Evolutionary conservation across 2,888 invertebrate species (phyloP).

Genomic region (Schizotus pectinicornis): DNA sequence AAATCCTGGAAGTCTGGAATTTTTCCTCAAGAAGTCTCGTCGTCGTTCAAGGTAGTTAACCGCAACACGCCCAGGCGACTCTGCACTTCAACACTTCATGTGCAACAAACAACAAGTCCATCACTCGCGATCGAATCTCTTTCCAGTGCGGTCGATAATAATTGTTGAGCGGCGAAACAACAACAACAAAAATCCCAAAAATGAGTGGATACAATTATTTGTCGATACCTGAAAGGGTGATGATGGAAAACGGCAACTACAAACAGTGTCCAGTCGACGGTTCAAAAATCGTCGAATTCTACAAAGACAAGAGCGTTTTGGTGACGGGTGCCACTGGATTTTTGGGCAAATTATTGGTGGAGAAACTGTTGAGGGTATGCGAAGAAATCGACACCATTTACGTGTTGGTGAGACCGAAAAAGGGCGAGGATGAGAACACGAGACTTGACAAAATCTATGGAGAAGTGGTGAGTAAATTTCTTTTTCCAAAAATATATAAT

Average conservation of each 20-base stretch:
- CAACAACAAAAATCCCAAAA: too few relatives aligned
- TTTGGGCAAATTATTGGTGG: conserved; percentile 32
- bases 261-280: not conserved
- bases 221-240: not conserved
- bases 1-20: too few relatives aligned
- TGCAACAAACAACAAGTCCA: too few relatives aligned
- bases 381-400: conserved; percentile 34
- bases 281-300: conserved; percentile 22
- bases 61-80: too few relatives aligned
- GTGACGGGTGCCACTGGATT: conserved; percentile 1
- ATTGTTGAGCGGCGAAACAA: too few relatives aligned
- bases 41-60: too few relatives aligned
- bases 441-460: conserved; percentile 40
- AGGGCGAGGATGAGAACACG: conserved; percentile 32
- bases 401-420: conserved; percentile 41
- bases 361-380: conserved; percentile 35
- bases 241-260: not conserved
- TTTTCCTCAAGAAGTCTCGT: too few relatives aligned
- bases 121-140: too few relatives aligned
- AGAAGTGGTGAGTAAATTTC: not conserved
- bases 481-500: too few relatives aligned
- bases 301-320: conserved; percentile 26
- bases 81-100: too few relatives aligned
- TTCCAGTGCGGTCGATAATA: too few relatives aligned
- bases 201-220: conserved; percentile 28